Conservation (phyloP, 2,888 invertebrate genomes). For the Athetis lepigone region DNA sequence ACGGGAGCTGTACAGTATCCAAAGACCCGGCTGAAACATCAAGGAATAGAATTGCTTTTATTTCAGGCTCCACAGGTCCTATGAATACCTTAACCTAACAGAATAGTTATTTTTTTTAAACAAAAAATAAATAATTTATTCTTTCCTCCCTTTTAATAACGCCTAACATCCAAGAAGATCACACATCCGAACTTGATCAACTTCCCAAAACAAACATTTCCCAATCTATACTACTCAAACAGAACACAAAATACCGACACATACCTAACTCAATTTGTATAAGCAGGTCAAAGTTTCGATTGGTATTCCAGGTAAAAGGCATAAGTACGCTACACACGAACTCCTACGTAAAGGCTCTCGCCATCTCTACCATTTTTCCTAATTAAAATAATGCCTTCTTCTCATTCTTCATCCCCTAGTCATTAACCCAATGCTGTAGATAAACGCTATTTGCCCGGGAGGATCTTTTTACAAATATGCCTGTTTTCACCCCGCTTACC, state of each 20-base stretch:
- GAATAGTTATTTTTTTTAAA: too few species aligned
- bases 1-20: too few species aligned
- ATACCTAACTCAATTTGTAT: neutral
- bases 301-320: slow-evolving; percentile 44
- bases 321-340: slow-evolving; percentile 40
- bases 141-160: too few species aligned
- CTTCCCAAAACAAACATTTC: neutral
- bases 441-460: slow-evolving; percentile 86
- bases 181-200: neutral
- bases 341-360: slow-evolving; percentile 49
- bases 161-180: too few species aligned
- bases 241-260: neutral
- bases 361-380: slow-evolving; percentile 85
- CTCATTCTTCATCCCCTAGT: slow-evolving; percentile 85
- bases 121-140: too few species aligned
- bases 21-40: too few species aligned
- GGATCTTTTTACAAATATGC: slow-evolving; percentile 83
- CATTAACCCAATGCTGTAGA: slow-evolving; percentile 88
- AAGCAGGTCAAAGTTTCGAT: slow-evolving; percentile 42
- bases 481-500: slow-evolving; percentile 80
- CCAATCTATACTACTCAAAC: neutral
- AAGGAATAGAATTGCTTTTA: too few species aligned
- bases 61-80: too few species aligned
- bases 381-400: slow-evolving; percentile 89
- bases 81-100: too few species aligned